Percentiles rank a stretch among this genome's conserved stretches.
Conservation (phyloP, 2,888 invertebrate genomes). For the Axea sp. region DNA sequence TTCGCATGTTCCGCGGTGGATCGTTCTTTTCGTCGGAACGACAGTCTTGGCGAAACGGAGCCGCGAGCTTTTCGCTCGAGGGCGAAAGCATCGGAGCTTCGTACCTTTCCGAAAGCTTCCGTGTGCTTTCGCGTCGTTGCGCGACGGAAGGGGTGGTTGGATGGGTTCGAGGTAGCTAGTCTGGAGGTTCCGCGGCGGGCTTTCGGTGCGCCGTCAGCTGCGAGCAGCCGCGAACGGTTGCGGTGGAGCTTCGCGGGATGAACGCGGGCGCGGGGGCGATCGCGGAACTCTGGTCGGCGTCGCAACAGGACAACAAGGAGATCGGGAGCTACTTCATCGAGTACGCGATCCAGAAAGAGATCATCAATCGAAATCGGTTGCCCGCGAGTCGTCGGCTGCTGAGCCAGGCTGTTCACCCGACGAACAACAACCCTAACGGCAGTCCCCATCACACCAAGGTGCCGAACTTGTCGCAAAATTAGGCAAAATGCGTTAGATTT, state of each 20-base stretch:
- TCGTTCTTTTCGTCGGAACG: not conserved
- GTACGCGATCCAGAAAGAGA: constrained; percentile 74
- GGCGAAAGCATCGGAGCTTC: constrained; percentile 9
- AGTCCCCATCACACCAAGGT: constrained; percentile 71
- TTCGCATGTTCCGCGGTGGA: too few relatives aligned
- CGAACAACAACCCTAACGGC: constrained; percentile 66
- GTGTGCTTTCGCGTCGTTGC: constrained; percentile 12
- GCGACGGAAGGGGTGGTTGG: not conserved
- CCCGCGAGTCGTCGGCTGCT: constrained; percentile 73
- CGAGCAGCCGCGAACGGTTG: constrained; percentile 60
- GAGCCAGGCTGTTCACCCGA: constrained; percentile 69
- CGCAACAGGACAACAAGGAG: constrained; percentile 66
- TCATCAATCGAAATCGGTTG: constrained; percentile 74
- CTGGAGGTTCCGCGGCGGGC: constrained; percentile 9
- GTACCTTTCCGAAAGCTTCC: constrained; percentile 30
- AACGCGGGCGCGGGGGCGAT: constrained; percentile 72
- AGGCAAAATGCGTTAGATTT: too few relatives aligned
- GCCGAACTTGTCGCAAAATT: constrained; percentile 16
- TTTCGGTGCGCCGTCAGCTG: constrained; percentile 53
- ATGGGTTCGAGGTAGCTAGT: constrained; percentile 5
- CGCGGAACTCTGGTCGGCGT: constrained; percentile 69
- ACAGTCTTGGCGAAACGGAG: not conserved
- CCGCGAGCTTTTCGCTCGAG: not conserved
- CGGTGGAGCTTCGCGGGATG: constrained; percentile 75
- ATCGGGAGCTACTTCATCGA: constrained; percentile 74